Evolutionary conservation across 2,113 vertebrate genomes (phyloP).

Genomic region (Pomatostomus ruficeps): DNA sequence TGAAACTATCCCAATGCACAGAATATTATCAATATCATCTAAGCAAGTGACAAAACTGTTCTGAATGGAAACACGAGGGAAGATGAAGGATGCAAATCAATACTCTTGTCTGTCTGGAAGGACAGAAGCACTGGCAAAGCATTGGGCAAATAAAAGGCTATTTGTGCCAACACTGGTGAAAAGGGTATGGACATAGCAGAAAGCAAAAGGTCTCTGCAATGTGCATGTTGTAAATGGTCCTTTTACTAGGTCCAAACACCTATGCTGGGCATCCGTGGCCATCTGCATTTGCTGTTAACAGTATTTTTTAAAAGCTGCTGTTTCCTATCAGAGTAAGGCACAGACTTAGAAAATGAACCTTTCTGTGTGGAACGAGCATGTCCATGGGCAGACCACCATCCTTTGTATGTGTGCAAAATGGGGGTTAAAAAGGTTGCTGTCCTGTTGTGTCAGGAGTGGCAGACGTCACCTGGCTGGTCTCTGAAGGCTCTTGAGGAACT

Average conservation of each 20-base stretch:
- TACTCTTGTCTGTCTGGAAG: neutral
- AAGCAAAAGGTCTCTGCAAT: neutral
- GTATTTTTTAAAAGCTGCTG: neutral
- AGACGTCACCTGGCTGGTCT: constrained; percentile 50
- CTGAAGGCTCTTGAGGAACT: constrained; percentile 68
- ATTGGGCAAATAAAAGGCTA: neutral
- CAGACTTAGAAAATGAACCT: neutral
- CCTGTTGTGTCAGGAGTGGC: constrained; percentile 23
- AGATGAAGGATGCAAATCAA: neutral
- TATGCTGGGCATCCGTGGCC: neutral
- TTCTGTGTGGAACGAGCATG: neutral
- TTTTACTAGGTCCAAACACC: neutral
- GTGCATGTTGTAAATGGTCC: neutral
- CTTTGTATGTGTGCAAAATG: neutral
- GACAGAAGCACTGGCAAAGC: neutral
- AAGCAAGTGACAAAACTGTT: neutral
- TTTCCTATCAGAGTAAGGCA: neutral
- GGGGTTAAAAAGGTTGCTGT: constrained; percentile 41
- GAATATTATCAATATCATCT: neutral
- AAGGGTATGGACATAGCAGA: neutral
- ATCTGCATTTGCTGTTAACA: neutral
- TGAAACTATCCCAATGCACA: neutral
- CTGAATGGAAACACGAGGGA: neutral
- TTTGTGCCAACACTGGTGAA: neutral
- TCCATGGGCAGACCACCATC: neutral